Percentiles rank a stretch among this genome's conserved stretches.
phyloP scores from a whole-genome alignment of 2,113 vertebrate genomes.

The Turnix velox region DNA sequence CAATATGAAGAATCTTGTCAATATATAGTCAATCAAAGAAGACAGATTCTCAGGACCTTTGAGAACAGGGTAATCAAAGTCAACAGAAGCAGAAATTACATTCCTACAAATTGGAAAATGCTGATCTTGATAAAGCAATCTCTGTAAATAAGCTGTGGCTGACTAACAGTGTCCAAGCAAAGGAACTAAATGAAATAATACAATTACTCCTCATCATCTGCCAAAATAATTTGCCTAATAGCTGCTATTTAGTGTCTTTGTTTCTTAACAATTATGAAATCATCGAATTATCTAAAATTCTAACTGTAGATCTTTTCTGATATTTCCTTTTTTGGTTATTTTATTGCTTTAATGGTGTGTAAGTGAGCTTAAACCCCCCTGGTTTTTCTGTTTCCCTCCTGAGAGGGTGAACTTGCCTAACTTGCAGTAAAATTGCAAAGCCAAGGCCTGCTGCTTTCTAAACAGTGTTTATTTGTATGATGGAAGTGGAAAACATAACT shows the following conservation, averaged over 20 bases:
- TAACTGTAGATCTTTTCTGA: neutral
- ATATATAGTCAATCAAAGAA: neutral
- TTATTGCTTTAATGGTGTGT: neutral
- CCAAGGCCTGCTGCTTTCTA: neutral
- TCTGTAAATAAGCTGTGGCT: neutral
- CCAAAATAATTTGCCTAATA: neutral
- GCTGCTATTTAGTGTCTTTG: neutral
- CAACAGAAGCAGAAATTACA: neutral
- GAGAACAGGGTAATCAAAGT: neutral
- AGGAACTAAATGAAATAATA: neutral
- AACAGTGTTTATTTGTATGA: neutral
- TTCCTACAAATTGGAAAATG: neutral
- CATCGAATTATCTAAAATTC: neutral
- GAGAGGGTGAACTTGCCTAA: neutral
- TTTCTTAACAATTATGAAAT: neutral
- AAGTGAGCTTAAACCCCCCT: accelerated
- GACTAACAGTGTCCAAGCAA: neutral
- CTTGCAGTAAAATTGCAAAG: neutral
- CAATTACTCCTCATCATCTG: neutral
- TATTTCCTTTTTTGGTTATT: neutral
- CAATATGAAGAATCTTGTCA: neutral
- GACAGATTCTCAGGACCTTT: neutral
- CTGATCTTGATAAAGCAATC: neutral
- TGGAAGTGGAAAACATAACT: neutral
- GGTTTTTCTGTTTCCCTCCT: neutral